Evolutionary conservation across 2,797 vertebrate species (phyloP), one percentile per base, ranked within the genome.

Genomic region (Rousettus madagascariensis): DNA sequence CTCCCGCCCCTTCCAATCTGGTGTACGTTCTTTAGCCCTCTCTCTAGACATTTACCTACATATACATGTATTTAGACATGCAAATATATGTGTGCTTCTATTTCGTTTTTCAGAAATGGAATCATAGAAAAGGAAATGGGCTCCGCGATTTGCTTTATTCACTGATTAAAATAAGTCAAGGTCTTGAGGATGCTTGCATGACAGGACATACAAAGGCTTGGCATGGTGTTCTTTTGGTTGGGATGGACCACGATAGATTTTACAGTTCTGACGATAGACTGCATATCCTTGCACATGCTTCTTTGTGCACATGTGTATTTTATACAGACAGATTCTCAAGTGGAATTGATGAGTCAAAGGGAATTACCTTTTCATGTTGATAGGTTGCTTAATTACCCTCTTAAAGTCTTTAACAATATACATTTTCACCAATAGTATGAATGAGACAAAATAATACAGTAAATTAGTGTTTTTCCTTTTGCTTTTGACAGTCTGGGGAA

Each of bases 261-360:
- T 46, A 30, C n/a, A 75, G 53, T 41, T 88, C 89, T 74, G 63
- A 6, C n/a, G 24, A 43, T 51, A 22, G 17, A 66, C 46, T 19
- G 69, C 19, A 30, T 20, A 46, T 36, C 15, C 71, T 87, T 92
- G 30, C 51, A 57, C 0, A 16, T 41, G 63, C 36, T 83, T 59
- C 55, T 88, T 46, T 55, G 55, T 78, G 53, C 57, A 65, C 30
- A 28, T 13, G 7, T 19, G 15, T 51, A n/a, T 82, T 72, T 72
- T 83, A 43, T 41, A 43, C 79, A 33, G 41, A n/a, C n/a, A 15
- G 59, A 72, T 65, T 63, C 83, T 87, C 61, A 78, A 88, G 72
- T 28, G 26, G 75, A 82, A 72, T 66, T 68, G 68, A 84, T 75
- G 41, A 82, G 55, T 79, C 86, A 79, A 94, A 94, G 38, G 46